Base-by-base conservation (phyloP, 1,140 invertebrate genomes). In the Coelopa frigida region DNA sequence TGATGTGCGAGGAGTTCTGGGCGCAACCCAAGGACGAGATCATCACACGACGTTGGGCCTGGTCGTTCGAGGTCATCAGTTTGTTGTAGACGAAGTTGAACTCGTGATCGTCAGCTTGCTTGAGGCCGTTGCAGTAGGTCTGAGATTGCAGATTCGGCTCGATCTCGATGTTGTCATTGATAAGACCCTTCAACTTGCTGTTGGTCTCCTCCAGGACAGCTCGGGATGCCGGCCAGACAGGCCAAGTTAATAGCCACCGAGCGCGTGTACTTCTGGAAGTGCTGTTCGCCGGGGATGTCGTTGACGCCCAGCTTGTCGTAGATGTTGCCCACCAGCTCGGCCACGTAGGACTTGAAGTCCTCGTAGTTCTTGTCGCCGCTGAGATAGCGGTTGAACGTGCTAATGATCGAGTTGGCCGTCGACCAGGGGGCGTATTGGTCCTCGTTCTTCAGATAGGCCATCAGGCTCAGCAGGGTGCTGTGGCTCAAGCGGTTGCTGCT, bases 51-150 rank as follows among this genome's bases (percentile, higher is more conserved):
- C 78, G 75, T 36, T 82, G 80, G 2, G 72, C 54, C 15, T 76
- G 68, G 14, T 78, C 73, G 36, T 75, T 73, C 0, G 80, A 73
- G 6, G 65, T 58, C 22, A 72, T 54, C 50, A 84, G 84, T 36
- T 76, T 58, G 3, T 77, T 48, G 66, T 76, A 80, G 3, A 81
- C 70, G 59, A 78, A 82, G 39, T 82, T 60, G 75, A 82, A 89
- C 39, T 81, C 78, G 0, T 72, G 58, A 27, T 68, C 54, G 0
- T 70, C 68, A 3, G 83, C 82, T 40, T 79, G 46, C 52, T 70
- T 73, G 0, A 88, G 70, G 0, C 78, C 84, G 26, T 75, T 75
- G 61, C 84, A 88, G 52, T 83, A 86, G 2, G 82, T 76, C 0
- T 72, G 55, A 4, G 52, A 41, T 45, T 63, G 63, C 14, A 69